Conservation (phyloP, 2,888 invertebrate species). For the Halictus ligatus region DNA sequence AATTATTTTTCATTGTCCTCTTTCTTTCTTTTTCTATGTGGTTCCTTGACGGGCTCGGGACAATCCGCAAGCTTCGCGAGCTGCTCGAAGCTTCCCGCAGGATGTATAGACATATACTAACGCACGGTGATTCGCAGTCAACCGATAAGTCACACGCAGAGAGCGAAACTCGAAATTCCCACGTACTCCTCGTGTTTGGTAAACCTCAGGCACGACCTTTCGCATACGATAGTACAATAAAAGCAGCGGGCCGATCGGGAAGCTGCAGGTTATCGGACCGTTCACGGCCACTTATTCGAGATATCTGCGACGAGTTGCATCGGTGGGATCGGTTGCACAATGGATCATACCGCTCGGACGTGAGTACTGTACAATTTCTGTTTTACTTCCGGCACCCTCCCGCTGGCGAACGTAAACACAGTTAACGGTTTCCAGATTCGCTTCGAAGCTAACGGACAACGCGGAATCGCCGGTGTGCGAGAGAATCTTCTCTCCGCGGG, state of each 20-base stretch:
- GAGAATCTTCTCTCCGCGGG: neutral
- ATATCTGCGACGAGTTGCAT: constrained; percentile 16
- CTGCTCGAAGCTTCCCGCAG: no score
- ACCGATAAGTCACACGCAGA: constrained; percentile 12
- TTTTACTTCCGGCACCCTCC: neutral
- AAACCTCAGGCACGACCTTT: constrained; percentile 46
- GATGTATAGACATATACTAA: neutral
- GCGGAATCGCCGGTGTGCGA: neutral
- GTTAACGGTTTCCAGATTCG: constrained; percentile 18
- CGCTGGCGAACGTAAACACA: neutral
- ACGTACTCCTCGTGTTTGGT: constrained; percentile 37
- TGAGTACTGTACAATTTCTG: constrained; percentile 27
- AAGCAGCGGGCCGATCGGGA: neutral
- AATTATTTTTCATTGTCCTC: no score
- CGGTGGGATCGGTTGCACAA: neutral
- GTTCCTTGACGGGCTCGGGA: no score
- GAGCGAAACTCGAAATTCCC: constrained; percentile 32
- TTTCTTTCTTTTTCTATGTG: no score
- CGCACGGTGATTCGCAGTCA: neutral
- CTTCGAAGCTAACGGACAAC: constrained; percentile 13
- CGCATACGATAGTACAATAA: neutral
- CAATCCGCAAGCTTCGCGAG: no score
- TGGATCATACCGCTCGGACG: constrained; percentile 34
- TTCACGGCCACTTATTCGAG: constrained; percentile 13
- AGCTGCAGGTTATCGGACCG: constrained; percentile 22